These are phyloP conservation scores for Eupeodes latifasciatus DNA, from an alignment of 2,888 invertebrate species.

Conservation along the genomic window DNA sequence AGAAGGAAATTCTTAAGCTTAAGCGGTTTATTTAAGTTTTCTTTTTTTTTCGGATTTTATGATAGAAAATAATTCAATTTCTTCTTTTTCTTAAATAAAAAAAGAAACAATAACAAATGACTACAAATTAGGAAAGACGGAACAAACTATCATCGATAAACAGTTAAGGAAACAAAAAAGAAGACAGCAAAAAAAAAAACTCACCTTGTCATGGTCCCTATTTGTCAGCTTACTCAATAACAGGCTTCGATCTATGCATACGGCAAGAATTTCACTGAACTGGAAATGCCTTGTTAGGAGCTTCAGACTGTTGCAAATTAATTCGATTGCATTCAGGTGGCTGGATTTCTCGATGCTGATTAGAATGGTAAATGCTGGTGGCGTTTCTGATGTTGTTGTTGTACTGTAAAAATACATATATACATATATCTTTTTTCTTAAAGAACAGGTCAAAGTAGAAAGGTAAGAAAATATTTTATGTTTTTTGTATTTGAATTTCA, in stretches of 20 bases:
- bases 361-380: constrained; percentile 83
- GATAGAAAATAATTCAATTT: constrained; percentile 12
- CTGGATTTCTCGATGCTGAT: constrained; percentile 83
- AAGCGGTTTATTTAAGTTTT: neutral
- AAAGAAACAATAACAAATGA: constrained; percentile 3
- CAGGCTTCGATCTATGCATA: constrained; percentile 82
- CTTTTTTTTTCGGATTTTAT: neutral
- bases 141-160: constrained; percentile 1
- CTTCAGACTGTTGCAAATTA: constrained; percentile 84
- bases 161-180: neutral
- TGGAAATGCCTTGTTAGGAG: constrained; percentile 83
- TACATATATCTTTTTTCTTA: neutral
- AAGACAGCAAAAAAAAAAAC: constrained; percentile 14
- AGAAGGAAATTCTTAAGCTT: constrained; percentile 21
- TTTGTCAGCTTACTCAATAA: constrained; percentile 75
- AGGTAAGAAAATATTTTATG: constrained; percentile 12
- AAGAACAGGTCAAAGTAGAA: constrained; percentile 50
- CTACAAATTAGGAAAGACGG: constrained; percentile 42
- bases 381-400: constrained; percentile 79
- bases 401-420: constrained; percentile 65
- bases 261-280: constrained; percentile 83
- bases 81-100: neutral
- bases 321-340: constrained; percentile 84
- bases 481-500: constrained; percentile 31
- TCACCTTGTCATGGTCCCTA: constrained; percentile 76